A percentile compares a stretch with the other conserved stretches of the same genome.
These are phyloP conservation scores for Torymus tubicola DNA, from an alignment of 2,888 invertebrate species.

Conservation along the genomic window DNA sequence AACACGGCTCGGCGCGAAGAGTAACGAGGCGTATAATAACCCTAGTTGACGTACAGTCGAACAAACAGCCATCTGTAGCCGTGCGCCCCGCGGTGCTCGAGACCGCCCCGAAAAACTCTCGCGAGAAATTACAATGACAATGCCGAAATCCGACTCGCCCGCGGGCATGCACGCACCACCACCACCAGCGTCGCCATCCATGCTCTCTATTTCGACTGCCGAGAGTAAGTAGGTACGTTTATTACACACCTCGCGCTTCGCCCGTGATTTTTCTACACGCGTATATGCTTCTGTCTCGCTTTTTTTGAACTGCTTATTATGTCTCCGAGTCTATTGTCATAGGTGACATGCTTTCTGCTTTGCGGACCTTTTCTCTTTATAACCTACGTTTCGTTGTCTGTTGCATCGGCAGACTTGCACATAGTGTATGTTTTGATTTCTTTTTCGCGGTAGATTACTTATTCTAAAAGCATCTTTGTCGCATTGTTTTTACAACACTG, in stretches of 20 bases:
- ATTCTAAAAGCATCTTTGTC: too few relatives aligned
- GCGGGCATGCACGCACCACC: slow-evolving; percentile 70
- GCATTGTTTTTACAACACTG: too few relatives aligned
- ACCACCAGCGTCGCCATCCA: slow-evolving; percentile 38
- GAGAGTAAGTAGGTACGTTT: neutral
- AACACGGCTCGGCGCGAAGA: neutral
- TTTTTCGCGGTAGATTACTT: neutral
- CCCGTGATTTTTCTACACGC: slow-evolving; percentile 54
- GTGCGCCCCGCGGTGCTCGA: slow-evolving; percentile 71
- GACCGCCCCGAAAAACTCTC: slow-evolving; percentile 74
- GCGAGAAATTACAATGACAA: slow-evolving; percentile 76
- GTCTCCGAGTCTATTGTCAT: slow-evolving; percentile 47
- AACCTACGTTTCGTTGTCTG: neutral
- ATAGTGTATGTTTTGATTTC: slow-evolving; percentile 1
- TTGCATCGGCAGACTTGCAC: neutral
- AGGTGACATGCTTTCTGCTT: slow-evolving; percentile 27
- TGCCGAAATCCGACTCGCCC: slow-evolving; percentile 75
- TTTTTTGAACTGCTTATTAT: slow-evolving; percentile 49
- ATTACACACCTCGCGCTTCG: slow-evolving; percentile 60
- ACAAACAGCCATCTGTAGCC: slow-evolving; percentile 75
- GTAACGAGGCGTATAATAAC: slow-evolving; percentile 76
- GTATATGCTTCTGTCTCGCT: slow-evolving; percentile 4
- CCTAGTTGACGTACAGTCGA: slow-evolving; percentile 69
- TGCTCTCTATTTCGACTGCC: slow-evolving; percentile 37
- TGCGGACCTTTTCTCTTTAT: neutral